Evolutionary conservation across 2,113 vertebrate species (phyloP).

Genomic region (Hystrix cristata): DNA sequence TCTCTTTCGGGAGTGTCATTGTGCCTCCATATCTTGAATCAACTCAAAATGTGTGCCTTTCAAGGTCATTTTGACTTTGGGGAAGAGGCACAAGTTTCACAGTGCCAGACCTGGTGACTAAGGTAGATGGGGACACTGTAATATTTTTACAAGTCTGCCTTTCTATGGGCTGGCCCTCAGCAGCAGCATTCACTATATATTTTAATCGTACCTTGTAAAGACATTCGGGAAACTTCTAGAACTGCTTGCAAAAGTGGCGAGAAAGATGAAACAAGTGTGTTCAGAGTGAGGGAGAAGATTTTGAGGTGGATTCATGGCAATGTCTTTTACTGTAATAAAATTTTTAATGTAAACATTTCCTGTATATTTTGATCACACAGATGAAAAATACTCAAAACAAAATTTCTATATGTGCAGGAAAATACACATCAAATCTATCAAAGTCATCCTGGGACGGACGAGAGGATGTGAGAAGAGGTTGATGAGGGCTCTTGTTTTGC

Average conservation of each 20-base stretch:
- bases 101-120: not conserved
- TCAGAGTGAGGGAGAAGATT: not conserved
- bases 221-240: not conserved
- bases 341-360: not conserved
- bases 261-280: not conserved
- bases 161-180: not conserved
- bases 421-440: not conserved
- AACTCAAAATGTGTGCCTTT: not conserved
- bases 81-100: not conserved
- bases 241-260: not conserved
- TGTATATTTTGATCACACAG: not conserved
- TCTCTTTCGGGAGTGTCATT: not conserved
- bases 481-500: not conserved
- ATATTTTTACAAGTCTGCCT: not conserved
- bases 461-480: fast-evolving
- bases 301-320: not conserved
- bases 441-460: fast-evolving
- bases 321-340: not conserved
- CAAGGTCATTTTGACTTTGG: not conserved
- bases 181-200: not conserved
- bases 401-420: not conserved
- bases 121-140: too few species aligned
- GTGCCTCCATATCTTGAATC: not conserved
- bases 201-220: not conserved
- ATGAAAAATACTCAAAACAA: not conserved